Conservation (phyloP, 2,888 invertebrate species). For the Furcula furcula region DNA sequence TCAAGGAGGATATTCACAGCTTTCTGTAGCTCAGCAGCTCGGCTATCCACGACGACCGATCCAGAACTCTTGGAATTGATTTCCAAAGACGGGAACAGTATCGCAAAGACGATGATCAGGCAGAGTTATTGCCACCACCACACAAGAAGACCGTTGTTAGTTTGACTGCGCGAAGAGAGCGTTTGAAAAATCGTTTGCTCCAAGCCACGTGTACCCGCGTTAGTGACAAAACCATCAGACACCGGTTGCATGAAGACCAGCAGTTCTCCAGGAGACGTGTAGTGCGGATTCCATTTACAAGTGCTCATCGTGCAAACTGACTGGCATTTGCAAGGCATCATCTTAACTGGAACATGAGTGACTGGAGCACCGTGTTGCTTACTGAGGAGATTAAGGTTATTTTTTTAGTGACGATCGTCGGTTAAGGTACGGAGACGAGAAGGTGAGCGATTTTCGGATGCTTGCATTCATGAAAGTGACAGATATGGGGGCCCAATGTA, state of each 20-base stretch:
- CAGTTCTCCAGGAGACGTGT: background rate
- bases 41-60: background rate
- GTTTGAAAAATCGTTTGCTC: background rate
- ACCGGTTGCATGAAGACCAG: no score
- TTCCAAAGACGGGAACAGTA: constrained; percentile 2
- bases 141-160: constrained; percentile 1
- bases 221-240: no score
- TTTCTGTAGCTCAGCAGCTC: no score
- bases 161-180: background rate
- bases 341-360: background rate
- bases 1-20: constrained; percentile 3
- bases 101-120: background rate
- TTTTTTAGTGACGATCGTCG: background rate
- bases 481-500: constrained; percentile 2
- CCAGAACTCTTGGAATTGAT: constrained; percentile 3
- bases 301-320: background rate
- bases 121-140: constrained; percentile 1
- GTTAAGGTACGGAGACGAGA: constrained; percentile 1
- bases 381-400: background rate
- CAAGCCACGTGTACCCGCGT: no score
- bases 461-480: no score
- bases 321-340: background rate
- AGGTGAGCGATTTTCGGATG: no score
- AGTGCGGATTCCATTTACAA: background rate
- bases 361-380: background rate